Base-by-base conservation (phyloP, 2,888 invertebrate genomes). In the Drosophila prolongata region DNA sequence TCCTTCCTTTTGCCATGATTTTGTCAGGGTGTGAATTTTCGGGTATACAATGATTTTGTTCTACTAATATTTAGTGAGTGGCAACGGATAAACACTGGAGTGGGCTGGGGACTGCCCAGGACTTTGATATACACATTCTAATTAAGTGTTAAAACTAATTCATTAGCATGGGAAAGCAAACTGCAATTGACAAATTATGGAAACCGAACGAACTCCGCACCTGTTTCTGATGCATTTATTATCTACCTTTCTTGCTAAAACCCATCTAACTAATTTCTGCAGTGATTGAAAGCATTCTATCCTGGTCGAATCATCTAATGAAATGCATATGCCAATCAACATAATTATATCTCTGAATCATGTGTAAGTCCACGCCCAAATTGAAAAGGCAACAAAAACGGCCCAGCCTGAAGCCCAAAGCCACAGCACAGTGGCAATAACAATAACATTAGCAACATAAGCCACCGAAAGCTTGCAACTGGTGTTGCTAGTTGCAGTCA, bases 291-390 rank as follows among this genome's bases (percentile, higher is more conserved):
- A 56, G 58, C 38, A 56, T 54, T 47, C n/a, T 35, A 43, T 46
- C 35, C 34, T 14, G 43, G 14, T 27, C 24, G 24, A 56, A 8
- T 53, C 49, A 47, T 49, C 37, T 44, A 56, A 60, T 60, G 52
- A 57, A 78, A 57, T 44, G 50, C 35, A 57, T 49, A 56, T 44
- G 55, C 27, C 47, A 61, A 64, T 69, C 60, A 75, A 60, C 75
- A 59, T 74, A 78, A 80, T 77, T 80, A 67, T 64, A 75, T 54
- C 54, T 57, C 16, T 54, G n/a, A 16, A 38, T 47, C 34, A 24
- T 13, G n/a, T 8, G 37, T 14, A 34, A 8, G 13, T 27, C 44
- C 30, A 43, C 35, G 14, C 35, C 55, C 42, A 50, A 27, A 43
- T 38, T 38, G 50, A 50, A 50, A 27, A 11, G 16, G 13, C 57